phyloP scores from a whole-genome alignment of 2,888 invertebrate genomes.

The Noctua fimbriata region DNA sequence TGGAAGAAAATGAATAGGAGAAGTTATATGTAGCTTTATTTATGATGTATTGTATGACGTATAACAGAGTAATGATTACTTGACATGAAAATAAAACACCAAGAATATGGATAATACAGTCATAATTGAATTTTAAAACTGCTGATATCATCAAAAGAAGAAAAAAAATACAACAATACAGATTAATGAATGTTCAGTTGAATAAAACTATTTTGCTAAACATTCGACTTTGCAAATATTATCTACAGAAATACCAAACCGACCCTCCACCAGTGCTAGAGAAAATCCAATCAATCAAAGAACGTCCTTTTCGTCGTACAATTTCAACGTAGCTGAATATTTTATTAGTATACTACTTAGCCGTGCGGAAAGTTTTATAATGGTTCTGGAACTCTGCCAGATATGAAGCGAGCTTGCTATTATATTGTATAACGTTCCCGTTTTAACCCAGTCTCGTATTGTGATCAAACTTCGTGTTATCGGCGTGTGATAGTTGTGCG shows the following conservation, averaged over 20 bases:
- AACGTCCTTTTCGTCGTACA: slow-evolving; percentile 29
- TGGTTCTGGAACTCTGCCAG: slow-evolving; percentile 84
- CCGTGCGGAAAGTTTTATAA: slow-evolving; percentile 84
- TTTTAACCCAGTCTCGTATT: slow-evolving; percentile 60
- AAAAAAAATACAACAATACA: too few species aligned
- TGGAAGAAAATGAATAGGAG: not conserved
- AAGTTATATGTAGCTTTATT: not conserved
- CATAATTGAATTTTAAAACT: not conserved
- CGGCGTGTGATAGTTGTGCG: slow-evolving; percentile 41
- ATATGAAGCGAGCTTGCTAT: slow-evolving; percentile 71
- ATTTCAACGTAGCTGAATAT: slow-evolving; percentile 77
- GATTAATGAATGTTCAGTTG: not conserved
- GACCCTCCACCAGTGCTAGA: slow-evolving; percentile 6
- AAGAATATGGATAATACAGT: not conserved
- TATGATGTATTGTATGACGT: not conserved
- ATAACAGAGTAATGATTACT: not conserved
- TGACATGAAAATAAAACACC: not conserved
- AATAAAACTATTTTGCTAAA: not conserved
- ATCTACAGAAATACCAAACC: not conserved
- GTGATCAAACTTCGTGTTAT: slow-evolving; percentile 51
- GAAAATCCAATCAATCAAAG: slow-evolving; percentile 58
- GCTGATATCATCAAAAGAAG: too few species aligned
- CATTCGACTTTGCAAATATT: not conserved
- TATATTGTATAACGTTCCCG: slow-evolving; percentile 68
- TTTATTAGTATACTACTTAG: slow-evolving; percentile 85